Evolutionary conservation across 2,113 vertebrate genomes (phyloP).

Genomic region (Albula goreensis): DNA sequence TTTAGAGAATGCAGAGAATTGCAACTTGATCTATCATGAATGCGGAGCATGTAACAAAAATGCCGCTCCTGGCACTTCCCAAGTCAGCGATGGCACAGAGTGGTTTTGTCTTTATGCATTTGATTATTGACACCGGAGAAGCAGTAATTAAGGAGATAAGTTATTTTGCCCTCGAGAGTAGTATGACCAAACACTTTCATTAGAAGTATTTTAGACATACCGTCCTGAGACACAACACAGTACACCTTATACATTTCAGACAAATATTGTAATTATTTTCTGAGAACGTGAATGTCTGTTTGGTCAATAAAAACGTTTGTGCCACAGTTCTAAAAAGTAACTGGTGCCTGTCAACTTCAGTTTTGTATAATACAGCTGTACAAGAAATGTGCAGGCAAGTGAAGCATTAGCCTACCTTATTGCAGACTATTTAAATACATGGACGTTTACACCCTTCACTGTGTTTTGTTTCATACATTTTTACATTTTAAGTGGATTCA

Average conservation of each 20-base stretch:
- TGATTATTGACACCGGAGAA: too few relatives aligned
- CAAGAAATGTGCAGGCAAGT: too few relatives aligned
- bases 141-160: too few relatives aligned
- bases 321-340: not conserved
- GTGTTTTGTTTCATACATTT: not conserved
- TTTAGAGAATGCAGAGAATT: conserved; percentile 39
- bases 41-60: conserved; percentile 20
- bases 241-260: not conserved
- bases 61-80: not conserved
- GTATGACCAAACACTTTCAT: not conserved
- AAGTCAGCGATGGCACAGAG: not conserved
- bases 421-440: not conserved
- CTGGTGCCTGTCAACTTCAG: not conserved
- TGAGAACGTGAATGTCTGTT: not conserved
- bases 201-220: not conserved
- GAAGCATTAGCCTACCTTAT: too few relatives aligned
- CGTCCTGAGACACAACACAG: not conserved
- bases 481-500: not conserved
- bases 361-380: too few relatives aligned
- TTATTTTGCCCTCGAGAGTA: not conserved
- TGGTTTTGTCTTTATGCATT: too few relatives aligned
- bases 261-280: too few relatives aligned
- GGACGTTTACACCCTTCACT: not conserved
- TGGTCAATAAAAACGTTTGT: not conserved
- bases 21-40: conserved; percentile 17